Evolutionary conservation across 2,113 vertebrate genomes (phyloP), one percentile per base, ranked within the genome.

Genomic region (Micronycteris hirsuta): DNA sequence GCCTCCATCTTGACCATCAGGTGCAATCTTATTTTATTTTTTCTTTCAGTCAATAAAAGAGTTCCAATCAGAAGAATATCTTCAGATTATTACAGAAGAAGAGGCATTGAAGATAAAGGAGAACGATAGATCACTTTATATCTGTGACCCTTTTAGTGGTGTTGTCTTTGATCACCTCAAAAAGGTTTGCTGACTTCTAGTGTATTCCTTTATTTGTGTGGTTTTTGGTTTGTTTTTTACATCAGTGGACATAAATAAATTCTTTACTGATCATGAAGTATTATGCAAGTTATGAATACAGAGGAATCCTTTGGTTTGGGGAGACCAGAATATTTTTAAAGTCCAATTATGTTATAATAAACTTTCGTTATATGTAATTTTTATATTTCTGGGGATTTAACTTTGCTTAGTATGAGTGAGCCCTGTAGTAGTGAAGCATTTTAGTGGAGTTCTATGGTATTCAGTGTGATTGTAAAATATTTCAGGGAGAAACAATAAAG

Each of bases 111-210:
- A 36, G 28, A 98, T 99, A 98, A 98, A 99, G 77, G 98, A 99
- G 93, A 99, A 99, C 94, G 99, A 99, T 97, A 99, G 98, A 93
- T 99, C 99, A 4, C 98, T 99, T 96, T 99, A 99, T 96, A 98
- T 99, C 80, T 99, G 99, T 97, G 99, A 99, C 95, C 98, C 98
- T 90, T 99, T 99, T 92, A 98, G 97, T 97, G 99, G 99, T 0
- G 0, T 45, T 26, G 99, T 98, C 61, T 99, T 99, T 94, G 98
- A 93, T 91, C 99, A 99, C 98, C 99, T 99, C 98, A 98, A 97
- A 97, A 98, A 99, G 99, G 99, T 99, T 93, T 86, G 95, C 43
- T 63, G 61, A 45, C 28, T 36, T 56, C 10, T 36, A 91, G 0
- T 93, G n/a, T 86, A 82, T 98, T 86, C 56, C 20, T 93, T 70